These are phyloP conservation scores for Danio albolineatus DNA, from an alignment of 2,797 vertebrate genomes.

Conservation along the genomic window DNA sequence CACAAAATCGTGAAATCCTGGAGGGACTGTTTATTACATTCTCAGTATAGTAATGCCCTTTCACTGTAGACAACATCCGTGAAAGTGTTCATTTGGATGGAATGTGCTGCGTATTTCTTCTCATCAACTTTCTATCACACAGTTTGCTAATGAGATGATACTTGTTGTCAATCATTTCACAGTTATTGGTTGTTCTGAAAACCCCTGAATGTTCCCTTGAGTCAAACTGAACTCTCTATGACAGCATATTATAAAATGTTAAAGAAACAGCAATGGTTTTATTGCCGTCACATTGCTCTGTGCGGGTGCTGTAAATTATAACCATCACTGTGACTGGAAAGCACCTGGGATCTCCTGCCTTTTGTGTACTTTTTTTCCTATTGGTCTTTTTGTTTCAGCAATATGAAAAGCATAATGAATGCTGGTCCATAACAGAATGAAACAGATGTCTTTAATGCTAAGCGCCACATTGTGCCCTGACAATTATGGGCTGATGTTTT, in stretches of 20 bases:
- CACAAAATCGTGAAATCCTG: no score
- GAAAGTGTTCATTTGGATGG: no score
- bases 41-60: no score
- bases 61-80: no score
- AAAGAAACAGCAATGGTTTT: constrained; percentile 61
- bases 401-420: constrained; percentile 80
- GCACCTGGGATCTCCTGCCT: constrained; percentile 62
- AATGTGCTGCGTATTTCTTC: neutral
- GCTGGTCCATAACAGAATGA: constrained; percentile 71
- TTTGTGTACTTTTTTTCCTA: constrained; percentile 18
- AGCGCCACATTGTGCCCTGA: constrained; percentile 79
- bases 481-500: constrained; percentile 83
- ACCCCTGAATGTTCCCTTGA: neutral
- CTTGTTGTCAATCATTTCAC: constrained; percentile 10
- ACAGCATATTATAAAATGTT: constrained; percentile 57
- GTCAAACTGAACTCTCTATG: constrained; percentile 48
- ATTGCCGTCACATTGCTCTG: constrained; percentile 63
- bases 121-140: neutral
- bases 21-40: no score
- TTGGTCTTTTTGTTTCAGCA: constrained; percentile 34
- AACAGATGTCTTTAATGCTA: constrained; percentile 79
- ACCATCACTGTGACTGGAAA: constrained; percentile 74
- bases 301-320: constrained; percentile 71
- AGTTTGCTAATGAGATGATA: constrained; percentile 45
- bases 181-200: constrained; percentile 2